phyloP scores from a whole-genome alignment of 2,113 vertebrate species.

The Hymenochirus boettgeri region DNA sequence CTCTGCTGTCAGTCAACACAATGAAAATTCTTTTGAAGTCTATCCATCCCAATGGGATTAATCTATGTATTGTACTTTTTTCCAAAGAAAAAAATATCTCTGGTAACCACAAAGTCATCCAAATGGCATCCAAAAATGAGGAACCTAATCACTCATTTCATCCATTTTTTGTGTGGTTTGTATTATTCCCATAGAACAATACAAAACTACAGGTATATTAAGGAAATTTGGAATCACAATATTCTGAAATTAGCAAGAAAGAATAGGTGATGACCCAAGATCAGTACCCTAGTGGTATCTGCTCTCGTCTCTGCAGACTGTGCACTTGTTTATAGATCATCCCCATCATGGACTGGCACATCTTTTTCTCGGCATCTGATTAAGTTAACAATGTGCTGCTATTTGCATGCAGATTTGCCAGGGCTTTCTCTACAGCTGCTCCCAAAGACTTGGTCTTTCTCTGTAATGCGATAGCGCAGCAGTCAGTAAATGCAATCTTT shows the following conservation, averaged over 20 bases:
- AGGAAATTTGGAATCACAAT: slow-evolving; percentile 49
- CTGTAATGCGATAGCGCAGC: slow-evolving; percentile 94
- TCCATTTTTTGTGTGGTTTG: slow-evolving; percentile 45
- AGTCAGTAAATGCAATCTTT: slow-evolving; percentile 98
- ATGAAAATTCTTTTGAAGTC: background rate
- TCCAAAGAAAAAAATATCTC: slow-evolving; percentile 56
- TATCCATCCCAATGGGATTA: slow-evolving; percentile 15
- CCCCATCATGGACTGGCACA: slow-evolving; percentile 74
- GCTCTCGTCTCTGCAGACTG: slow-evolving; percentile 65
- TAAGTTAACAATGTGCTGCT: slow-evolving; percentile 99
- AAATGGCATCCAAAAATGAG: slow-evolving; percentile 51
- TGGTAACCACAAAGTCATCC: slow-evolving; percentile 56
- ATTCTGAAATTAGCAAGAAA: slow-evolving; percentile 53
- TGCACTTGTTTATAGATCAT: slow-evolving; percentile 68
- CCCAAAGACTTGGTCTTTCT: slow-evolving; percentile 85
- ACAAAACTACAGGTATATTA: slow-evolving; percentile 40
- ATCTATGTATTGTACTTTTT: slow-evolving; percentile 16
- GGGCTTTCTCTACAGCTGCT: slow-evolving; percentile 86
- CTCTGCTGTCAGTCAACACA: too few relatives aligned
- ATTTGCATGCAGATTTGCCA: slow-evolving; percentile 99
- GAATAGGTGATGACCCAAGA: slow-evolving; percentile 52
- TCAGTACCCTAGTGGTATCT: slow-evolving; percentile 58
- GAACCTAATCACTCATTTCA: slow-evolving; percentile 53
- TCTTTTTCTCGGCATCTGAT: slow-evolving; percentile 98
- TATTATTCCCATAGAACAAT: slow-evolving; percentile 47